Base-by-base conservation (phyloP, 2,113 vertebrate genomes). In the Heteronetta atricapilla region DNA sequence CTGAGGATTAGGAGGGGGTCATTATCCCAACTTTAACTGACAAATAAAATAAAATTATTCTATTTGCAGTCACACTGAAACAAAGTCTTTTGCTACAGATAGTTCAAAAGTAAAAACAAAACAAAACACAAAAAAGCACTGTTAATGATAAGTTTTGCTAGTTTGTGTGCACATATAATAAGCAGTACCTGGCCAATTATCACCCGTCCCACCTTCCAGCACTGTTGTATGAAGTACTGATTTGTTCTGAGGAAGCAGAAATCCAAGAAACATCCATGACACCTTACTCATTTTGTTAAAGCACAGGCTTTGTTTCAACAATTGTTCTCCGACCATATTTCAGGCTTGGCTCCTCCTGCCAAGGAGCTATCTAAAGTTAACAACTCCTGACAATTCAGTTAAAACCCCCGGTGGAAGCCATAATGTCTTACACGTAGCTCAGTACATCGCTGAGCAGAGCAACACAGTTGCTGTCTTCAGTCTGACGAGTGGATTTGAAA, bases 81-180 rank as follows among this genome's bases (percentile, higher is more conserved):
- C 44, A 81, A 52, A 46, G 44, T 31, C 0, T 46, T 40, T 36
- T 75, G 17, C 23, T 82, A 63, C 4, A 86, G 21, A 88, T 2
- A 18, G 25, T 0, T 59, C 16, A 67, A 67, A 90, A 86, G 12
- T 17, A 74, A 82, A 52, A 72, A 2, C 5, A 29, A 44, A 58
- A 8, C n/a, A n/a, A 26, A 72, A 2, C 5, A 29, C n/a, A 58
- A 8, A 26, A 12, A 2, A 59, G 8, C 10, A 60, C 38, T 4
- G 14, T 44, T 53, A 77, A 44, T 0, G 0, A 5, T 4, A 83
- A 40, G 16, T 53, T 86, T 8, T 34, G 26, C 16, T 33, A 82
- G 22, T 89, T 59, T 38, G 14, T 67, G 20, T 46, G 21, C 23
- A 78, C 21, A 33, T 42, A 62, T 38, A 50, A 50, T 22, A 70